A percentile compares a stretch with the other conserved stretches of the same genome.
phyloP scores from a whole-genome alignment of 2,888 invertebrate genomes.

The Temnothorax rugatulus region DNA sequence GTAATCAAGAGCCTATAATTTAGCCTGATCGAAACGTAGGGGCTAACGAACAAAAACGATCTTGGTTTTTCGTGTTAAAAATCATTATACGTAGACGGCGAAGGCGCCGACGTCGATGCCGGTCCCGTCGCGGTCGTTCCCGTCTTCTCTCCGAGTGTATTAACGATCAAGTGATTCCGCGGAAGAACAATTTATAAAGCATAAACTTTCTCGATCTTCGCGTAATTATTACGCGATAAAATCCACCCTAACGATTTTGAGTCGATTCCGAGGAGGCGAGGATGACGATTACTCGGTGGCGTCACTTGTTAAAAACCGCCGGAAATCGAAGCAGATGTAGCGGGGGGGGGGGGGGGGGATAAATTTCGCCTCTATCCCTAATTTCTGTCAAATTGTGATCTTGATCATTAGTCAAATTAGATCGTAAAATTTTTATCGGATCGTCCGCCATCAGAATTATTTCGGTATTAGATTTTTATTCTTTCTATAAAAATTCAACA shows the following conservation, averaged over 20 bases:
- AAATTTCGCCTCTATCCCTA: conserved; percentile 29
- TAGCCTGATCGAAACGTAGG: conserved; percentile 85
- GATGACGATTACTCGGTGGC: conserved; percentile 32
- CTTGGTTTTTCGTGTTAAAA: conserved; percentile 85
- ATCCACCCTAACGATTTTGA: conserved; percentile 79
- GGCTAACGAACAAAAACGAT: conserved; percentile 86
- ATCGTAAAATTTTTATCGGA: conserved; percentile 47
- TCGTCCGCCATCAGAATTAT: conserved; percentile 2
- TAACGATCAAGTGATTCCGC: conserved; percentile 83
- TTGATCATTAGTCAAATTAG: conserved; percentile 59
- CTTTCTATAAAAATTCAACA: background rate
- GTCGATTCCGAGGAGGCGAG: conserved; percentile 51
- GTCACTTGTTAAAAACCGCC: conserved; percentile 55
- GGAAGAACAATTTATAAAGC: conserved; percentile 84
- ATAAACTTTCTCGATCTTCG: conserved; percentile 82
- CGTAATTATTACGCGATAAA: conserved; percentile 82
- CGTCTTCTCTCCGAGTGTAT: conserved; percentile 50
- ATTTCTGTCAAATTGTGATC: conserved; percentile 47
- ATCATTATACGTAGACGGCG: conserved; percentile 78
- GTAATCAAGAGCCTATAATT: conserved; percentile 86
- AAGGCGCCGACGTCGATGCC: conserved; percentile 48
- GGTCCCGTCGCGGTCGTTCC: conserved; percentile 10
- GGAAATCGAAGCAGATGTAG: conserved; percentile 23
- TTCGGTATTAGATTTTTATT: background rate
- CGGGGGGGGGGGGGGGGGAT: background rate